Conservation (phyloP, 2,888 invertebrate genomes). For the Melipona beecheii region DNA sequence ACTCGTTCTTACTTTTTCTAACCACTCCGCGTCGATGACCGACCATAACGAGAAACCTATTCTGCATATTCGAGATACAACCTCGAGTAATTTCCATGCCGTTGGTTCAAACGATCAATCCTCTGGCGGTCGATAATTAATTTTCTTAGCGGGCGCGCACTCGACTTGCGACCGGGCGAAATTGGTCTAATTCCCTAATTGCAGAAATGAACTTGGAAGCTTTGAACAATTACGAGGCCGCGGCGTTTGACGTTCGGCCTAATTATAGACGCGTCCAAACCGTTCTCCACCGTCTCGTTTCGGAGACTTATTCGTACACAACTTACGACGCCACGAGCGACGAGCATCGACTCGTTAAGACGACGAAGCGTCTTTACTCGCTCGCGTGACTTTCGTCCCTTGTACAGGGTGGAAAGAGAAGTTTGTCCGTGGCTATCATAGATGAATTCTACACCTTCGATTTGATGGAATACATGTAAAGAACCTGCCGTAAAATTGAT, state of each 20-base stretch:
- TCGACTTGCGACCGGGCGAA: not conserved
- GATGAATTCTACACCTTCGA: too few relatives aligned
- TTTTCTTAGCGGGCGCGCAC: constrained; percentile 34
- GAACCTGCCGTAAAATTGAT: too few relatives aligned
- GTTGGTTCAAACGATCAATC: constrained; percentile 11
- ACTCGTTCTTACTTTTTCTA: too few relatives aligned
- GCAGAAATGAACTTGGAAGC: constrained; percentile 33
- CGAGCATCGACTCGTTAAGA: constrained; percentile 10
- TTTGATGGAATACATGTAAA: too few relatives aligned
- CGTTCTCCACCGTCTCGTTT: constrained; percentile 42
- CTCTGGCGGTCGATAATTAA: constrained; percentile 41
- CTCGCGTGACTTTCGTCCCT: too few relatives aligned
- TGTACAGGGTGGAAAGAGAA: too few relatives aligned
- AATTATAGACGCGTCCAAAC: constrained; percentile 45
- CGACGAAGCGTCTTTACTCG: not conserved
- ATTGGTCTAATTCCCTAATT: constrained; percentile 51
- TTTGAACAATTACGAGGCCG: constrained; percentile 48
- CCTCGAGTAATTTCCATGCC: not conserved
- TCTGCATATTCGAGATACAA: not conserved
- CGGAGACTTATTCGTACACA: constrained; percentile 8
- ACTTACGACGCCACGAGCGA: not conserved
- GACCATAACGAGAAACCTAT: not conserved
- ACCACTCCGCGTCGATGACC: not conserved
- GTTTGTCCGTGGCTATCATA: too few relatives aligned
- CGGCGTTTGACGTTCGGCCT: constrained; percentile 29